Evolutionary conservation across 2,888 invertebrate species (phyloP).

Genomic region (Euphydryas editha): DNA sequence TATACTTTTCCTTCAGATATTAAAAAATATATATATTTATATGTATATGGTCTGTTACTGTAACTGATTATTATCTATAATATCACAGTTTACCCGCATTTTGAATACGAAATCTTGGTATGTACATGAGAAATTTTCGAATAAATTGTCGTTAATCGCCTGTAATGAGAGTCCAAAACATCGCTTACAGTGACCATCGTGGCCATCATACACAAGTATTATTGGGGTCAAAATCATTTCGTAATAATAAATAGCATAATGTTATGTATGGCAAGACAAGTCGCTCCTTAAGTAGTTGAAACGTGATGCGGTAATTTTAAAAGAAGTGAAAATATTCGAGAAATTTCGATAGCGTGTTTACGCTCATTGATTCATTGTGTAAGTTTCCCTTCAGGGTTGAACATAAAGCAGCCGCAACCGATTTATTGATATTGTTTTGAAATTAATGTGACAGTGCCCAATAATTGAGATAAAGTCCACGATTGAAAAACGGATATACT

Average conservation of each 20-base stretch:
- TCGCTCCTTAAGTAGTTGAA: slow-evolving; percentile 65
- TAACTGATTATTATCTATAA: neutral
- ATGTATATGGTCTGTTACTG: neutral
- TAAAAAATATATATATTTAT: too few species aligned
- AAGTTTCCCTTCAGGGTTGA: slow-evolving; percentile 34
- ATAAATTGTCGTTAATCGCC: slow-evolving; percentile 18
- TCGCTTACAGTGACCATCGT: slow-evolving; percentile 16
- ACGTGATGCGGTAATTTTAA: slow-evolving; percentile 62
- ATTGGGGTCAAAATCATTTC: slow-evolving; percentile 62
- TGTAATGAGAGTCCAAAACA: slow-evolving; percentile 27
- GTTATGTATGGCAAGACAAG: slow-evolving; percentile 56
- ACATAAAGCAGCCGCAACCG: slow-evolving; percentile 26
- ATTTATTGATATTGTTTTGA: slow-evolving; percentile 20
- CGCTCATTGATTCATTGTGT: slow-evolving; percentile 45
- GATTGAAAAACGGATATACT: slow-evolving; percentile 2
- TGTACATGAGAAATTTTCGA: slow-evolving; percentile 7
- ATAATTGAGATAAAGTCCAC: slow-evolving; percentile 17
- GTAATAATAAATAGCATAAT: slow-evolving; percentile 58
- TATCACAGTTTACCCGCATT: neutral
- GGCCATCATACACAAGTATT: slow-evolving; percentile 40
- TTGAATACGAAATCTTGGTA: neutral
- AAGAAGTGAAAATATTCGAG: slow-evolving; percentile 63
- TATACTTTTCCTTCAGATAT: too few species aligned
- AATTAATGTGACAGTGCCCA: slow-evolving; percentile 14
- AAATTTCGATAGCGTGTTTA: slow-evolving; percentile 57